Conservation (phyloP, 2,113 vertebrate species). For the Oostethus manadensis region DNA sequence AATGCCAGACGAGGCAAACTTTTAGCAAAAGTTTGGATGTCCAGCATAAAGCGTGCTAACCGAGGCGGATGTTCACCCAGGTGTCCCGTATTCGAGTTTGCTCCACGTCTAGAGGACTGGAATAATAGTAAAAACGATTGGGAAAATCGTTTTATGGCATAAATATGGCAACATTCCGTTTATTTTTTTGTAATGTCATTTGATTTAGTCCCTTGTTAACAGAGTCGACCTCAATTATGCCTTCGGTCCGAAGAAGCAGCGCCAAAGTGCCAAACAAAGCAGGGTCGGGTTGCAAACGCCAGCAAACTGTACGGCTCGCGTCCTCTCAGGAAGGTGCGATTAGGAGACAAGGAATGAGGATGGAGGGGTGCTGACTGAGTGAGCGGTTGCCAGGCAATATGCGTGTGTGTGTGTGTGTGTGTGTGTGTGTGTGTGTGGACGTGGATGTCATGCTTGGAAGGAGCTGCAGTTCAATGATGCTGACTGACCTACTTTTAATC, state of each 20-base stretch:
- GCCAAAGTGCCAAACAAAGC: conserved; percentile 23
- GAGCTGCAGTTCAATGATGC: conserved; percentile 55
- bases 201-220: neutral
- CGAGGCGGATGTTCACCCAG: too few species aligned
- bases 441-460: conserved; percentile 55
- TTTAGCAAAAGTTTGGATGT: too few species aligned
- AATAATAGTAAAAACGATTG: too few species aligned
- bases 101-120: too few species aligned
- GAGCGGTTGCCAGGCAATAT: conserved; percentile 46
- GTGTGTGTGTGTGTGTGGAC: conserved; percentile 12
- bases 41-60: too few species aligned
- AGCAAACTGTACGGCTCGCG: neutral
- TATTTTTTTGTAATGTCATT: too few species aligned
- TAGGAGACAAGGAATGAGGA: conserved; percentile 22
- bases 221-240: conserved; percentile 17
- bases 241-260: neutral
- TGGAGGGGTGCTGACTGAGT: conserved; percentile 8
- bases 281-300: conserved; percentile 36
- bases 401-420: neutral
- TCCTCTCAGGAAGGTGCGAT: conserved; percentile 38
- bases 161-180: too few species aligned
- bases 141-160: too few species aligned
- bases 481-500: conserved; percentile 73
- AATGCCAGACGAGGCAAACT: too few species aligned
- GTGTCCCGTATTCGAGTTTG: too few species aligned